Evolutionary conservation across 2,888 invertebrate genomes (phyloP).

Genomic region (Agrenia bidenticulata): DNA sequence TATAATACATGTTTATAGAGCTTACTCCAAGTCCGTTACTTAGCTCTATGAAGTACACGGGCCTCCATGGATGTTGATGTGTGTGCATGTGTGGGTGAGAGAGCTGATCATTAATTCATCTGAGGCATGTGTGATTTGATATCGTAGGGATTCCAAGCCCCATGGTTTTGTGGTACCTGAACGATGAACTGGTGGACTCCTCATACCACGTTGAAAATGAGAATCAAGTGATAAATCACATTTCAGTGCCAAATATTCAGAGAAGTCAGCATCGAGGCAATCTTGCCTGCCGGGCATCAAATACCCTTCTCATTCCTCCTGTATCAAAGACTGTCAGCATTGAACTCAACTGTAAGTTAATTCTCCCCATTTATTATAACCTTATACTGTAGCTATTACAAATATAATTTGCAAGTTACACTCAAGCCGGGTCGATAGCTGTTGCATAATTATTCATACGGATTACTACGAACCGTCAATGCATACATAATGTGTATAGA

Average conservation of each 20-base stretch:
- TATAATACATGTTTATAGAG: too few relatives aligned
- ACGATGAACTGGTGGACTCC: conserved; percentile 48
- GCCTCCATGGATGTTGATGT: too few relatives aligned
- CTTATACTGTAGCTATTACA: too few relatives aligned
- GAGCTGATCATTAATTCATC: conserved; percentile 36
- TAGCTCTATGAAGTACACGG: too few relatives aligned
- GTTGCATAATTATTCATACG: too few relatives aligned
- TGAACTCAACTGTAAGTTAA: conserved; percentile 52
- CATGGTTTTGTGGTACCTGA: conserved; percentile 52
- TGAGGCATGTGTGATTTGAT: conserved; percentile 20
- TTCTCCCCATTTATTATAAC: background rate
- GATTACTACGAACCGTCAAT: too few relatives aligned
- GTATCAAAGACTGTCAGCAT: conserved; percentile 52
- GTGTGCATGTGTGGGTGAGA: conserved; percentile 5
- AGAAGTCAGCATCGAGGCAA: conserved; percentile 50
- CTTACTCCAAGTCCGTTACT: too few relatives aligned
- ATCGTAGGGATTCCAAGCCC: conserved; percentile 46
- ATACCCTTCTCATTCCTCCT: conserved; percentile 48
- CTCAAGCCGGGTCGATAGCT: too few relatives aligned
- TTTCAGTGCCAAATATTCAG: conserved; percentile 52
- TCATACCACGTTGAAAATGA: conserved; percentile 47
- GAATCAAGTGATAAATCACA: conserved; percentile 53
- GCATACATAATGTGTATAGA: too few relatives aligned
- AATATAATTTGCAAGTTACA: too few relatives aligned
- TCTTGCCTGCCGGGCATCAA: conserved; percentile 49